phyloP scores from a whole-genome alignment of 2,888 invertebrate genomes.

The Scaptodrosophila latifasciaeformis region DNA sequence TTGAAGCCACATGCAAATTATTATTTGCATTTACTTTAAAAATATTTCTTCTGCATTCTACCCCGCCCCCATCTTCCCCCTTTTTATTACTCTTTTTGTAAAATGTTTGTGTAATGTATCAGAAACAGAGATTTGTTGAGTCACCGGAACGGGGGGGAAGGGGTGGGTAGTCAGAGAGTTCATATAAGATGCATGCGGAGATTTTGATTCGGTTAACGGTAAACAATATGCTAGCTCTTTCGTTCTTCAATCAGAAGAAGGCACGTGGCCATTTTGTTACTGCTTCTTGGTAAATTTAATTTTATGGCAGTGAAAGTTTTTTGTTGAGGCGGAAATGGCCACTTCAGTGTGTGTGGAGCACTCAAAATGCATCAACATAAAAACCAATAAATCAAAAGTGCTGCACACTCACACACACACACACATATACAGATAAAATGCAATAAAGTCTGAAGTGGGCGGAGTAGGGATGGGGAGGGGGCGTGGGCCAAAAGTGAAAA shows the following conservation, averaged over 20 bases:
- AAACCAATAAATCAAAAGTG: slow-evolving; percentile 61
- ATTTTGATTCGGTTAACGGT: too few species aligned
- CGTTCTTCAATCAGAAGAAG: too few species aligned
- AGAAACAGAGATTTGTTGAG: too few species aligned
- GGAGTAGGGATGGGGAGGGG: background rate
- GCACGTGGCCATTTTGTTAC: slow-evolving; percentile 20
- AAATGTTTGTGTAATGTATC: too few species aligned
- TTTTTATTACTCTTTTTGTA: too few species aligned
- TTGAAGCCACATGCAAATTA: slow-evolving; percentile 56
- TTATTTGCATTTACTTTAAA: slow-evolving; percentile 50
- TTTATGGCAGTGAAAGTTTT: slow-evolving; percentile 31
- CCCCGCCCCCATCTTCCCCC: too few species aligned
- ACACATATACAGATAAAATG: background rate
- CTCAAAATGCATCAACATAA: slow-evolving; percentile 33
- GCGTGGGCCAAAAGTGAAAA: background rate
- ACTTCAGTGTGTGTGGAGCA: background rate
- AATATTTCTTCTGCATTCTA: too few species aligned
- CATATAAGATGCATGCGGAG: too few species aligned
- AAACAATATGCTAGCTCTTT: too few species aligned
- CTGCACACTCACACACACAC: slow-evolving; percentile 2
- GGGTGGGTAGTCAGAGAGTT: too few species aligned
- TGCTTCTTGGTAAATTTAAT: slow-evolving; percentile 39
- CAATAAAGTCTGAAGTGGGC: background rate
- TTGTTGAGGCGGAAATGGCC: too few species aligned
- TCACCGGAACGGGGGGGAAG: too few species aligned